Evolutionary conservation across 2,113 vertebrate genomes (phyloP), one percentile per base, ranked within the genome.

Genomic region (Eulacestoma nigropectus): DNA sequence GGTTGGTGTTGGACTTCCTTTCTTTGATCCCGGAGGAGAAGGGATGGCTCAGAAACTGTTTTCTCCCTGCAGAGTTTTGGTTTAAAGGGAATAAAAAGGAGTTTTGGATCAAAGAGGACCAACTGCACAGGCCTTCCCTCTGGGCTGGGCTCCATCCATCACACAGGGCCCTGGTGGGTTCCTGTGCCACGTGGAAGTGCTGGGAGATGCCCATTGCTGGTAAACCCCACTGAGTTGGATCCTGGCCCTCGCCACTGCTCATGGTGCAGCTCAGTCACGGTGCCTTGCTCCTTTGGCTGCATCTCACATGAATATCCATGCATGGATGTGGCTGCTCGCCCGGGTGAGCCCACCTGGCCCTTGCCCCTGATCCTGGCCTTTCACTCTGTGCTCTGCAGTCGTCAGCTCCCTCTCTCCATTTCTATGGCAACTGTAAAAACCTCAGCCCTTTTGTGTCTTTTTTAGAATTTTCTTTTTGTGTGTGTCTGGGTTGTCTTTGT

Each of bases 351-450:
- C 69, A 27, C 64, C 60, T 78, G 7, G 1, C 33, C 62, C 92
- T 94, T 11, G 2, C 63, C 84, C 78, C 73, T 63, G 41, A 75
- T 77, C 81, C 63, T 27, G 13, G 88, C 57, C 95, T 90, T 87
- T 89, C 86, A 86, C 50, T 16, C 75, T 56, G 94, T 6, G 30
- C 93, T 95, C 96, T 93, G 96, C 95, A 88, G 78, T 97, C 95
- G 62, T 94, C 96, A 96, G 87, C 93, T 96, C 73, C 90, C 96
- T 94, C 87, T 90, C 96, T 91, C 10, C 67, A 96, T 98, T 97
- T 97, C 98, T 98, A 97, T 97, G 96, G 97, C 96, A 98, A 98
- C 98, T 76, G 49, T 50, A 80, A 92, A 96, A 96, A 72, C 88
- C 96, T 95, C 94, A 94, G 82, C 84, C 92, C 96, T 97, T 95